These are phyloP conservation scores for Octomys mimax DNA, from an alignment of 2,797 vertebrate species.

Conservation along the genomic window DNA sequence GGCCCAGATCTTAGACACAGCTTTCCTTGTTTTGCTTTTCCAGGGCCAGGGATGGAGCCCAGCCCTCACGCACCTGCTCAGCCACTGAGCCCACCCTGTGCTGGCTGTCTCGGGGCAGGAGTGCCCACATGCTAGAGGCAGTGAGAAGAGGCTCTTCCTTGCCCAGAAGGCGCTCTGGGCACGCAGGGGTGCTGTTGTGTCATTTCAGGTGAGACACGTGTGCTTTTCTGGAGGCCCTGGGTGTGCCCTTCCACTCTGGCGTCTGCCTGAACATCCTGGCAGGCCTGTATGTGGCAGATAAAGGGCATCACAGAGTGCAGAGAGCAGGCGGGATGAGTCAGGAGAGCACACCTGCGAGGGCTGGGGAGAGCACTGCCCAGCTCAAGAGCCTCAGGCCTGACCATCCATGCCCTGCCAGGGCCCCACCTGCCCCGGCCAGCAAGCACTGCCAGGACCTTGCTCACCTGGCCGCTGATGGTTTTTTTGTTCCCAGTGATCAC, in stretches of 20 bases:
- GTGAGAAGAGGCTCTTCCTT: neutral
- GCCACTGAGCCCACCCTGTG: neutral
- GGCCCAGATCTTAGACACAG: rapidly evolving
- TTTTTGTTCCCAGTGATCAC: neutral
- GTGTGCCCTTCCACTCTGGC: slow-evolving; percentile 39
- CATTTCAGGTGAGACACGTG: slow-evolving; percentile 60
- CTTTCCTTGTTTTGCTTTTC: neutral
- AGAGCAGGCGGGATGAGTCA: slow-evolving; percentile 74
- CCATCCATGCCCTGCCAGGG: neutral
- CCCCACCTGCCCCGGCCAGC: neutral
- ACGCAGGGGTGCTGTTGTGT: slow-evolving; percentile 42
- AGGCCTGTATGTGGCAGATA: slow-evolving; percentile 68
- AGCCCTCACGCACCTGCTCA: neutral
- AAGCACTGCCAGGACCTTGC: neutral
- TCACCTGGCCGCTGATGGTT: neutral
- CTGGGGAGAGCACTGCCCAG: neutral
- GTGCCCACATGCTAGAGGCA: neutral
- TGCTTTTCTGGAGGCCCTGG: slow-evolving; percentile 63
- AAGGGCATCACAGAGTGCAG: slow-evolving; percentile 65
- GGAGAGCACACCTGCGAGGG: neutral
- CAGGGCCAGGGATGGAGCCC: too few relatives aligned
- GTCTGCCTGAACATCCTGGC: slow-evolving; percentile 65
- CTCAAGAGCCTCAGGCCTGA: rapidly evolving
- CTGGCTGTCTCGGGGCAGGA: neutral
- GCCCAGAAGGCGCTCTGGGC: neutral